These are phyloP conservation scores for Onychomys arenicola DNA, from an alignment of 2,797 vertebrate genomes.

Conservation along the genomic window DNA sequence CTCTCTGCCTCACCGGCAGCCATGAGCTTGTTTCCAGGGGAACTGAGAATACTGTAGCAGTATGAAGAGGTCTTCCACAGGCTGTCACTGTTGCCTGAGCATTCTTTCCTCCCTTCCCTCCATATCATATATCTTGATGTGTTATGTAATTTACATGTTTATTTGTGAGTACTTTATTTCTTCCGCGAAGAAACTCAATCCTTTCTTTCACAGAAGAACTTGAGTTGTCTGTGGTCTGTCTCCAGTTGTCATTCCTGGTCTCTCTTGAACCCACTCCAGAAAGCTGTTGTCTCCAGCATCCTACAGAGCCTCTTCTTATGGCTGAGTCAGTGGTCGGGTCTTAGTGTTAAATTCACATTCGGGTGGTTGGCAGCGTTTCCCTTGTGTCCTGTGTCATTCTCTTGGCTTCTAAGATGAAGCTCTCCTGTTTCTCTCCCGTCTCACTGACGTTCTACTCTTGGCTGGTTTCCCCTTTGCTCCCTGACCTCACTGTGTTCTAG, in stretches of 20 bases:
- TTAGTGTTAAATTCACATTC: neutral
- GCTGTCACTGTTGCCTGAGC: neutral
- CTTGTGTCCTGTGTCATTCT: neutral
- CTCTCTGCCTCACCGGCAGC: neutral
- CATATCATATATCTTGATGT: neutral
- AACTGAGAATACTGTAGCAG: neutral
- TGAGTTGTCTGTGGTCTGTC: neutral
- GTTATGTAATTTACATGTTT: neutral
- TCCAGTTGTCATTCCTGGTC: neutral
- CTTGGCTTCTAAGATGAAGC: neutral
- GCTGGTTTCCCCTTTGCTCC: neutral
- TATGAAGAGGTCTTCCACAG: neutral
- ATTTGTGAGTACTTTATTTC: neutral
- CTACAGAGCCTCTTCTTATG: neutral
- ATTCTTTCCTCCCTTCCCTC: neutral
- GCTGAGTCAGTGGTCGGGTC: neutral
- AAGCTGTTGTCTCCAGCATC: neutral
- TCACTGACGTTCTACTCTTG: neutral
- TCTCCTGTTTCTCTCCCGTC: neutral
- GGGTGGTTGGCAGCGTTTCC: neutral
- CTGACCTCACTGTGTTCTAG: neutral
- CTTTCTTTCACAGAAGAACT: slow-evolving; percentile 31
- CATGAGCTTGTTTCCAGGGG: neutral
- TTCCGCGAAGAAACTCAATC: neutral
- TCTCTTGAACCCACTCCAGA: neutral